Conservation (phyloP, 2,888 invertebrate species). For the Dryocosmus kuriphilus region DNA sequence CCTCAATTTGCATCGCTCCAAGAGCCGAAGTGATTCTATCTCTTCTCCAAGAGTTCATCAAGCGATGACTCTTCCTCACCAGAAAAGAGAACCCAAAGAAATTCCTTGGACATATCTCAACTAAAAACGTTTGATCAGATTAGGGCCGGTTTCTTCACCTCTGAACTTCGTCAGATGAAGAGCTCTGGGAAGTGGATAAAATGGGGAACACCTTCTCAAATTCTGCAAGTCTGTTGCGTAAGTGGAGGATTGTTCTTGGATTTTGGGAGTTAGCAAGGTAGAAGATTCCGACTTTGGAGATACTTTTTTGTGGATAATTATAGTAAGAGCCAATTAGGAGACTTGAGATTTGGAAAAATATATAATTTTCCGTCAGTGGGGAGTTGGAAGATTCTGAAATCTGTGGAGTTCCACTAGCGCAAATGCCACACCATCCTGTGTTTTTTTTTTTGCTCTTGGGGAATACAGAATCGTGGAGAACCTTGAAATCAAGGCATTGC, state of each 20-base stretch:
- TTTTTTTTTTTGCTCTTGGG: background rate
- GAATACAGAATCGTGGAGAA: background rate
- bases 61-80: slow-evolving; percentile 35
- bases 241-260: background rate
- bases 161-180: slow-evolving; percentile 62
- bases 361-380: too few relatives aligned
- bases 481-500: background rate
- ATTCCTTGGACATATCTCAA: slow-evolving; percentile 8
- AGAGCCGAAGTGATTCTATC: slow-evolving; percentile 35
- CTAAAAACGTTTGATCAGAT: slow-evolving; percentile 32
- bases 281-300: background rate
- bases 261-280: too few relatives aligned
- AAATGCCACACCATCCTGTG: slow-evolving; percentile 6
- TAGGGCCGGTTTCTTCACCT: slow-evolving; percentile 20
- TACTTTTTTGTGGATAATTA: too few relatives aligned
- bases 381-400: too few relatives aligned
- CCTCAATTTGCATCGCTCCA: slow-evolving; percentile 38
- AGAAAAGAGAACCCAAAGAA: slow-evolving; percentile 19
- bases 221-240: background rate
- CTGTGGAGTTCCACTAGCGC: background rate
- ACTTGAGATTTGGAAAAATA: background rate
- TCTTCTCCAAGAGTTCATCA: slow-evolving; percentile 25
- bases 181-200: slow-evolving; percentile 57
- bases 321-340: too few relatives aligned
- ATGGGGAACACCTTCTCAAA: slow-evolving; percentile 54